These are phyloP conservation scores for Holothuria leucospilota DNA, from an alignment of 53 echinoderm and acorn worm genomes.

Conservation along the genomic window DNA sequence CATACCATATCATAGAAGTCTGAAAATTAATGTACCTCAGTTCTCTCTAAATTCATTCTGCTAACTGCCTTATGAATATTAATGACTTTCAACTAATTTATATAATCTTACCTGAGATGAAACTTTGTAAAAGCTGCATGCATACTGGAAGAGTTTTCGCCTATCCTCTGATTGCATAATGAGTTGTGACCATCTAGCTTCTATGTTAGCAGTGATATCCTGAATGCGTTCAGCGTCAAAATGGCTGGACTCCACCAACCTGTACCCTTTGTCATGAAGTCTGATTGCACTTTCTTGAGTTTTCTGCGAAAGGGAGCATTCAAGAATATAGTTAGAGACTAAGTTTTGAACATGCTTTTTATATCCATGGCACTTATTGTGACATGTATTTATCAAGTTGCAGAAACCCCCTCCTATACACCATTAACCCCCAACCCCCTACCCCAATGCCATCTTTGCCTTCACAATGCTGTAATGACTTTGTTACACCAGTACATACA, in stretches of 20 bases:
- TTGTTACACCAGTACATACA: too few relatives aligned
- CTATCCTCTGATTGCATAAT: constrained; percentile 94
- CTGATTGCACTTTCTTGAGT: constrained; percentile 99
- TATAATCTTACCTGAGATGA: constrained; percentile 86
- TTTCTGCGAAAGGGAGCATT: constrained; percentile 60
- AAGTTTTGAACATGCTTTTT: not conserved
- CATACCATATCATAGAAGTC: too few relatives aligned
- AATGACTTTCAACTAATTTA: too few relatives aligned
- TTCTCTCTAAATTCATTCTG: too few relatives aligned
- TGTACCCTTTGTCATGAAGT: constrained; percentile 91
- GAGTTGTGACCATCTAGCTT: constrained; percentile 91
- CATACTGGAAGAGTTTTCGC: constrained; percentile 89
- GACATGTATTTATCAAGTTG: too few relatives aligned
- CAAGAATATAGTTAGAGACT: not conserved
- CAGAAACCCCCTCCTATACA: too few relatives aligned
- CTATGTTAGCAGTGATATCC: constrained; percentile 76
- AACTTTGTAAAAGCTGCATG: constrained; percentile 97
- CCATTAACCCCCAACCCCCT: too few relatives aligned
- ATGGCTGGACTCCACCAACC: constrained; percentile 82
- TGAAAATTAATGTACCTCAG: too few relatives aligned
- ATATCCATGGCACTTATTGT: not conserved
- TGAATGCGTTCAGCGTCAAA: constrained; percentile 89
- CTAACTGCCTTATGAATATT: too few relatives aligned
- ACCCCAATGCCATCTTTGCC: too few relatives aligned
- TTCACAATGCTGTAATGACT: too few relatives aligned